Percentiles rank a stretch among this genome's conserved stretches.
phyloP scores from a whole-genome alignment of 2,888 invertebrate genomes.

The Andrena bicolor region DNA sequence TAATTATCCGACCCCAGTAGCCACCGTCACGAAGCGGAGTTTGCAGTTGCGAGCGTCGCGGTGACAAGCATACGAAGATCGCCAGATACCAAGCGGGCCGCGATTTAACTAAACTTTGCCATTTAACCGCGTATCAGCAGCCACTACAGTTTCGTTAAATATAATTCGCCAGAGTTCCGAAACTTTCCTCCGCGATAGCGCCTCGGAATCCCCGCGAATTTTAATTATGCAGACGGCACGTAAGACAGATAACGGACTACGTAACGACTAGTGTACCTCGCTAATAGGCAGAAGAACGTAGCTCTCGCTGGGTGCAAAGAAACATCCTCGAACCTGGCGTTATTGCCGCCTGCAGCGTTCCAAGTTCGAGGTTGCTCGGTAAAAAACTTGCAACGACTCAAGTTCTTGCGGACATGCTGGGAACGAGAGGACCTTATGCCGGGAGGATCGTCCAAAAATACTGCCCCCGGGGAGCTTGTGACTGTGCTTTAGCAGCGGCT shows the following conservation, averaged over 20 bases:
- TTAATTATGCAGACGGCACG: conserved; percentile 46
- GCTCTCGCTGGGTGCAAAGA: conserved; percentile 1
- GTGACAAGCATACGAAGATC: not conserved
- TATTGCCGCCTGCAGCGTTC: conserved; percentile 33
- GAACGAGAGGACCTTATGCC: conserved; percentile 18
- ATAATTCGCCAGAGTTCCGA: not conserved
- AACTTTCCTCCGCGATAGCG: conserved; percentile 25
- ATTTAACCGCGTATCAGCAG: not conserved
- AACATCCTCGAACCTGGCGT: conserved; percentile 21
- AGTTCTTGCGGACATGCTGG: conserved; percentile 29
- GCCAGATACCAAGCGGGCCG: not conserved
- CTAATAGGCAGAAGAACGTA: not conserved
- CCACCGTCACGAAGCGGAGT: not conserved
- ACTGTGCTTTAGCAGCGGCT: conserved; percentile 4
- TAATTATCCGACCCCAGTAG: not conserved
- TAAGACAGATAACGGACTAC: conserved; percentile 23
- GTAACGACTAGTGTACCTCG: not conserved
- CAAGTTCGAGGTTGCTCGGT: conserved; percentile 33
- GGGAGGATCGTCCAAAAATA: conserved; percentile 20
- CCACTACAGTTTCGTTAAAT: not conserved
- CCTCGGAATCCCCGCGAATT: conserved; percentile 23
- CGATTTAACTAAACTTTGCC: not conserved
- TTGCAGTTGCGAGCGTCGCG: not conserved
- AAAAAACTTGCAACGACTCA: conserved; percentile 43
- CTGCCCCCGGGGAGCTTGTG: not conserved